Conservation (phyloP, 2,797 vertebrate species). For the Rhabdomys pumilio region DNA sequence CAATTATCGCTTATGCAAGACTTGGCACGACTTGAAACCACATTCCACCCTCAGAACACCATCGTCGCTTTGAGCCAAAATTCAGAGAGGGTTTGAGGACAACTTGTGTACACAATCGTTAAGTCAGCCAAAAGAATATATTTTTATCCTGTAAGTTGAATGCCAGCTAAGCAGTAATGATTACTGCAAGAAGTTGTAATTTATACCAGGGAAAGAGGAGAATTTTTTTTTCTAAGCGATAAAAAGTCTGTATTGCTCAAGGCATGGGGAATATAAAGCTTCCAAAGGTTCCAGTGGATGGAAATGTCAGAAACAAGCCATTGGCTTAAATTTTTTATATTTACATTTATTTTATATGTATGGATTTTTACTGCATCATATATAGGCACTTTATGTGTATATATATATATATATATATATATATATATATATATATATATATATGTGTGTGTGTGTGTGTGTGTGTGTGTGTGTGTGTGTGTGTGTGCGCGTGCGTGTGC, state of each 20-base stretch:
- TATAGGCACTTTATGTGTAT: not conserved
- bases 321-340: not conserved
- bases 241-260: constrained; percentile 46
- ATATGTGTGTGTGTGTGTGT: too few relatives aligned
- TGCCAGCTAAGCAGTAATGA: constrained; percentile 67
- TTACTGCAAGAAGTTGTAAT: constrained; percentile 74
- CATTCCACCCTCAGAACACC: constrained; percentile 76
- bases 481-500: not conserved
- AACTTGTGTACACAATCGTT: constrained; percentile 81
- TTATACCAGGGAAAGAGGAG: constrained; percentile 67
- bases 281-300: not conserved
- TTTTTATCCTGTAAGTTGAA: constrained; percentile 79
- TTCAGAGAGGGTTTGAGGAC: constrained; percentile 77
- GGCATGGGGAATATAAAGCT: not conserved
- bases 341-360: not conserved
- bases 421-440: not conserved
- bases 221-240: constrained; percentile 19
- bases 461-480: not conserved
- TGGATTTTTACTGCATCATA: not conserved
- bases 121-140: constrained; percentile 71
- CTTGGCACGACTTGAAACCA: constrained; percentile 72
- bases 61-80: constrained; percentile 60
- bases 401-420: too few relatives aligned
- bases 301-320: constrained; percentile 16
- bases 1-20: constrained; percentile 79